Evolutionary conservation across 1,140 invertebrate species (phyloP), one percentile per base, ranked within the genome.

Genomic region (Drosophila hydei): DNA sequence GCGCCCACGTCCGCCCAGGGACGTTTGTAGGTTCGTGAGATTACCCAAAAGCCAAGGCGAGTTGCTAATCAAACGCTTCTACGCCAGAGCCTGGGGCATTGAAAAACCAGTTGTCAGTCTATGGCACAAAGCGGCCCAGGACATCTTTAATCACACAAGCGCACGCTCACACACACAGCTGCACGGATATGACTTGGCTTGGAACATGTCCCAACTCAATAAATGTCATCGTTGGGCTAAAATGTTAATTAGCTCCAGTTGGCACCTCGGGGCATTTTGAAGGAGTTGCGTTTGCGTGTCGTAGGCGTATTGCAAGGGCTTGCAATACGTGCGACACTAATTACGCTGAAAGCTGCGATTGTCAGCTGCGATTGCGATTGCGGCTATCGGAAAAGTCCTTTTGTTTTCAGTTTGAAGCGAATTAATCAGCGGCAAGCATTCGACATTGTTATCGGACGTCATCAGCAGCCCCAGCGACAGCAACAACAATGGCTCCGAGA

Each of bases 361-460:
- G 69, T 45, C 56, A 42, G 51, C 38, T 40, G n/a, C 47, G 38
- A 48, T 16, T 40, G 38, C 38, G 59, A 64, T 70, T 74, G 71
- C 54, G 58, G 55, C 67, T 75, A 74, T 71, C 65, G 70, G 65
- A 77, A 70, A 69, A 79, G 71, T 63, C 73, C 75, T 48, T 80
- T 85, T 85, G 81, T 87, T 70, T 87, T 48, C 50, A 72, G 68
- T 60, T 81, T 78, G 70, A 81, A 77, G 62, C 81, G 71, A 75
- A 87, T 87, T 87, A 87, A 87, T 87, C 81, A 85, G 81, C 63
- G 74, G 45, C 74, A 61, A 87, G 69, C 73, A 74, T 74, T 85
- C 81, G 77, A 80, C 77, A 72, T 87, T 80, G 75, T 81, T 87
- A 87, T 87, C 81, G 62, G 54, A 62, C 71, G 83, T 87, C 81